A percentile compares a stretch with the other conserved stretches of the same genome.
Evolutionary conservation across 2,888 invertebrate species (phyloP).

Genomic region (Pseudococcus longispinus): DNA sequence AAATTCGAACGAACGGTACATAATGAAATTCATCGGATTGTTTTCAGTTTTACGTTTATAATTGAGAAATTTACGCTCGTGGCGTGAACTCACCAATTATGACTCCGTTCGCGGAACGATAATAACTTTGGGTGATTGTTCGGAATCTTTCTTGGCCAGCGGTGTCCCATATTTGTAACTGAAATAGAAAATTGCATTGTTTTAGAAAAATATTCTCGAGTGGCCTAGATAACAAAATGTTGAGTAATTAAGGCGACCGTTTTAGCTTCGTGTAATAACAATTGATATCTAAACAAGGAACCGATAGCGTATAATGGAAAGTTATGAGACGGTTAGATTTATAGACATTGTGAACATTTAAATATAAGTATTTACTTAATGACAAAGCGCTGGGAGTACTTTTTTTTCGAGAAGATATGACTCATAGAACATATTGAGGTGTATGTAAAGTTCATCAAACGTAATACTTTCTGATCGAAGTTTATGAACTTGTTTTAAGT

Average conservation of each 20-base stretch:
- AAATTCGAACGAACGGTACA: neutral
- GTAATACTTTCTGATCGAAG: neutral
- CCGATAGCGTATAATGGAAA: too few species aligned
- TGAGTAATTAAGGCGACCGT: neutral
- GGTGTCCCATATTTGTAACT: slow-evolving; percentile 97
- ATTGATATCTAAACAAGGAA: too few species aligned
- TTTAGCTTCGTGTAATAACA: too few species aligned
- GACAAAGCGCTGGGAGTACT: neutral
- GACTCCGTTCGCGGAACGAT: slow-evolving; percentile 95
- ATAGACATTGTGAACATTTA: neutral
- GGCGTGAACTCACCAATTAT: slow-evolving; percentile 74
- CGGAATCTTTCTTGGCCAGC: slow-evolving; percentile 96
- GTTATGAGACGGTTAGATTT: too few species aligned
- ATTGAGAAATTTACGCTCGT: neutral
- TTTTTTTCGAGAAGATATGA: neutral
- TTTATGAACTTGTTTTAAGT: neutral
- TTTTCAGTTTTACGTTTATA: neutral
- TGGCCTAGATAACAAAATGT: neutral
- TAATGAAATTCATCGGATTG: neutral
- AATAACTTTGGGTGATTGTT: slow-evolving; percentile 96
- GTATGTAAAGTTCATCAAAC: too few species aligned
- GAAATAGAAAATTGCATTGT: slow-evolving; percentile 60
- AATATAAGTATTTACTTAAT: neutral
- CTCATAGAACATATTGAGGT: neutral
- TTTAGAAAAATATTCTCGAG: neutral